Conservation (phyloP, 2,797 vertebrate genomes). For the Cephalopachus bancanus region DNA sequence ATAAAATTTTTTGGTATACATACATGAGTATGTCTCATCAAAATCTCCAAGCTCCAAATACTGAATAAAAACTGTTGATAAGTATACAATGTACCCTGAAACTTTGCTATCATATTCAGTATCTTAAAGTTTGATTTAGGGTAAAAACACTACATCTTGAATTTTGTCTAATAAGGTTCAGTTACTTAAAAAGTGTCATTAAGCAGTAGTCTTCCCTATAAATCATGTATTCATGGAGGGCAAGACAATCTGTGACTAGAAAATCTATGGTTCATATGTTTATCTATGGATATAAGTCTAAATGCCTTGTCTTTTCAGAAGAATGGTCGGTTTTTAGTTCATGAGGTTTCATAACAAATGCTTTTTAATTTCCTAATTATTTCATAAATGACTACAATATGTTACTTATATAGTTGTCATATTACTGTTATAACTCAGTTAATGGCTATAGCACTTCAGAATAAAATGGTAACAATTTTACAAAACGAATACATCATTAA, state of each 20-base stretch:
- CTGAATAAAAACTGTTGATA: background rate
- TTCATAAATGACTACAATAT: background rate
- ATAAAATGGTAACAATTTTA: slow-evolving; percentile 49
- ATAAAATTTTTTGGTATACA: background rate
- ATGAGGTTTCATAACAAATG: slow-evolving; percentile 7
- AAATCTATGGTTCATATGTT: slow-evolving; percentile 1
- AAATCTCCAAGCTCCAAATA: slow-evolving; percentile 28
- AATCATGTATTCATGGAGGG: background rate
- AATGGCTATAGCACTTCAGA: background rate
- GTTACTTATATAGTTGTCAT: background rate
- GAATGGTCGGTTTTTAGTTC: slow-evolving; percentile 39
- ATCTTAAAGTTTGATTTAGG: slow-evolving; percentile 26
- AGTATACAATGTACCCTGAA: background rate
- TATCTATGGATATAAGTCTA: background rate
- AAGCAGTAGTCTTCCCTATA: slow-evolving; percentile 5
- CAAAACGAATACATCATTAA: slow-evolving; percentile 60
- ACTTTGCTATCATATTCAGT: background rate
- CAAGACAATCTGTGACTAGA: slow-evolving; percentile 37
- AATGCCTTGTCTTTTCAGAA: slow-evolving; percentile 25
- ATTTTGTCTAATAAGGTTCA: slow-evolving; percentile 36
- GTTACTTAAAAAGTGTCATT: slow-evolving; percentile 44
- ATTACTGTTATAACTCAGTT: background rate
- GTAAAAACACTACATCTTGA: slow-evolving; percentile 19
- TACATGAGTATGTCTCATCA: background rate
- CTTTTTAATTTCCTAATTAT: slow-evolving; percentile 53